Evolutionary conservation across 1,140 invertebrate species (phyloP).

Genomic region (Drosophila pandora): DNA sequence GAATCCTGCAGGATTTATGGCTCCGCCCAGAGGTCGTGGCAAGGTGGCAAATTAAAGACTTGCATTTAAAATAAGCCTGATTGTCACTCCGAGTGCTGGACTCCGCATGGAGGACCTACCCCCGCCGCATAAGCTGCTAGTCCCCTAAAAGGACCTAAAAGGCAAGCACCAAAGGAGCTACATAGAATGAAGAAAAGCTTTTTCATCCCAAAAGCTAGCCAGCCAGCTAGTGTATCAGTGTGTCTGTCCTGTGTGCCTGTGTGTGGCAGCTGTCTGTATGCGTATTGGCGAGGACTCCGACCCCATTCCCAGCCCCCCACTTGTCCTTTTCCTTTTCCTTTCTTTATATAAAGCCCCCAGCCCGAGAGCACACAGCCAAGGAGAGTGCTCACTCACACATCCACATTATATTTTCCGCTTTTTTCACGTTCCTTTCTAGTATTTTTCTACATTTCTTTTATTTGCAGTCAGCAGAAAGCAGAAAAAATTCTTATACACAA

Average conservation of each 20-base stretch:
- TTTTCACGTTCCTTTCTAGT: conserved; percentile 30
- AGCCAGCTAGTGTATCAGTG: conserved; percentile 17
- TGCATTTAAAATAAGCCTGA: conserved; percentile 23
- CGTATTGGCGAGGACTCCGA: conserved; percentile 74
- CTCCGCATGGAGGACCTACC: background rate
- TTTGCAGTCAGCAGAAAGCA: conserved; percentile 75
- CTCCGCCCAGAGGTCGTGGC: background rate
- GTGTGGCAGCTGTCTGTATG: conserved; percentile 78
- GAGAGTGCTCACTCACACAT: conserved; percentile 55
- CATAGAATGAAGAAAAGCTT: conserved; percentile 66
- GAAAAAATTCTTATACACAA: conserved; percentile 77
- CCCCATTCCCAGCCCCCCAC: conserved; percentile 34
- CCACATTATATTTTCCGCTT: conserved; percentile 29
- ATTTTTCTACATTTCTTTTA: conserved; percentile 75
- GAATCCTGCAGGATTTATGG: conserved; percentile 48
- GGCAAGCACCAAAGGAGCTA: conserved; percentile 13
- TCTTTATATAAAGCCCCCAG: conserved; percentile 67
- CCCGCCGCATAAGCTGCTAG: too few relatives aligned
- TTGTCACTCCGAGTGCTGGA: conserved; percentile 9
- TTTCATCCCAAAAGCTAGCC: conserved; percentile 56
- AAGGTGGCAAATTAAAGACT: conserved; percentile 21
- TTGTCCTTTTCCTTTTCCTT: conserved; percentile 40
- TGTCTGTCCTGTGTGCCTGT: conserved; percentile 22
- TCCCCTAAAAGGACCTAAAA: conserved; percentile 32
- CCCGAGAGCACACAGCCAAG: conserved; percentile 47